Percentiles rank a stretch among this genome's conserved stretches.
Evolutionary conservation across 1,140 invertebrate species (phyloP).

Genomic region (Chironomus tepperi): DNA sequence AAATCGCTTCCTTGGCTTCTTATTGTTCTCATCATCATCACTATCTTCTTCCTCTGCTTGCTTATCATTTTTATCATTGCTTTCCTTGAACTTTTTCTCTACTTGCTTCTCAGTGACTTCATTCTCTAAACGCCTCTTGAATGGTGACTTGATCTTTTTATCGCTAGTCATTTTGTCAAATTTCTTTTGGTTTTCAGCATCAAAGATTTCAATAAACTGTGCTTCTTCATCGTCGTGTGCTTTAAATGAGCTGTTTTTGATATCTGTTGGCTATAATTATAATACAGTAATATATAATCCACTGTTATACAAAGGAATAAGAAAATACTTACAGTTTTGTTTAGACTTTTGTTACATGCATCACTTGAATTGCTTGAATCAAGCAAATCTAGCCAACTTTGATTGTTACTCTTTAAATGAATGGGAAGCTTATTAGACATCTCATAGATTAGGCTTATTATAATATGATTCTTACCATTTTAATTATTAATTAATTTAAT

Average conservation of each 20-base stretch:
- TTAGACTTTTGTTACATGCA: neutral
- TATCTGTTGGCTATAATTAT: neutral
- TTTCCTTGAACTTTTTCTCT: neutral
- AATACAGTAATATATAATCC: neutral
- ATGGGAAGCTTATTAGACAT: neutral
- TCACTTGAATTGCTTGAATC: neutral
- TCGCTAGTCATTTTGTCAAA: constrained; percentile 37
- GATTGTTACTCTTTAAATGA: neutral
- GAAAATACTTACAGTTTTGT: neutral
- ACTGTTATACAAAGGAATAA: neutral
- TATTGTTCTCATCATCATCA: constrained; percentile 25
- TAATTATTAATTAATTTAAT: neutral
- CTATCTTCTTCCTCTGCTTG: neutral
- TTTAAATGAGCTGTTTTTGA: neutral
- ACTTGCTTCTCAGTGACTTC: constrained; percentile 26
- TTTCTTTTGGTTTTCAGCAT: constrained; percentile 35
- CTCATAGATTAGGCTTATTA: neutral
- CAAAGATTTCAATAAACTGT: neutral
- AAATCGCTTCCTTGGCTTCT: constrained; percentile 33
- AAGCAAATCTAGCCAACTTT: neutral
- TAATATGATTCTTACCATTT: neutral
- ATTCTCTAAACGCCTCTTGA: constrained; percentile 36
- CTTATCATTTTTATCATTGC: neutral
- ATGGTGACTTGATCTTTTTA: constrained; percentile 39
- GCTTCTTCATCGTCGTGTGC: neutral